Percentiles rank a stretch among this genome's conserved stretches.
Conservation (phyloP, 1,140 invertebrate species). For the Maconellicoccus hirsutus region DNA sequence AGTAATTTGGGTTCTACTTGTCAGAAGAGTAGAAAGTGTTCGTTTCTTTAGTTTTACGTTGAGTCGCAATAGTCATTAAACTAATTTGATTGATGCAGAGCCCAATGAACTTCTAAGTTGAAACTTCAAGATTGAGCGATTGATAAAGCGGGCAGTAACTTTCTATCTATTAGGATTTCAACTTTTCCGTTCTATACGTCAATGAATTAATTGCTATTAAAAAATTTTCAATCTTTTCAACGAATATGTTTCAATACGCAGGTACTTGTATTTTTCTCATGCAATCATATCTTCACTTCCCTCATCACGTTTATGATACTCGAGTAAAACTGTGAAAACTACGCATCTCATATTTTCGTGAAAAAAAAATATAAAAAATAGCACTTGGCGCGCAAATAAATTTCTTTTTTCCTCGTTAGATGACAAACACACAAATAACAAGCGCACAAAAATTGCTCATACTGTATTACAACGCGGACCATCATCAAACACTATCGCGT, state of each 20-base stretch:
- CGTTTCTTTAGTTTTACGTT: background rate
- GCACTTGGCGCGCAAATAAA: too few species aligned
- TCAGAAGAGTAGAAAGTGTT: background rate
- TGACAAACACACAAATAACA: too few species aligned
- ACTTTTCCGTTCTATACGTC: background rate
- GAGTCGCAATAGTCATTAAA: background rate
- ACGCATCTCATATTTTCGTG: too few species aligned
- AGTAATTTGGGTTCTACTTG: background rate
- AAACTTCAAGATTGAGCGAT: background rate
- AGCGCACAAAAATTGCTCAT: background rate
- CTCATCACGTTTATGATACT: too few species aligned
- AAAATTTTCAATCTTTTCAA: background rate
- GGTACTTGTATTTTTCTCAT: too few species aligned
- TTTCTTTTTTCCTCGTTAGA: background rate
- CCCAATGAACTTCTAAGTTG: background rate
- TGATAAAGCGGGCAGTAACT: background rate
- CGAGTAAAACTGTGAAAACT: too few species aligned
- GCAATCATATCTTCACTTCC: too few species aligned
- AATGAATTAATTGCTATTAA: background rate
- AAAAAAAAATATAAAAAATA: too few species aligned
- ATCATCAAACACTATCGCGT: background rate
- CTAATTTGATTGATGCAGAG: background rate
- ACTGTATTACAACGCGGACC: background rate
- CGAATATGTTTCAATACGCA: background rate
- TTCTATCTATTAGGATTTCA: background rate